Evolutionary conservation across 2,888 invertebrate genomes (phyloP).

Genomic region (Perithous albicinctus): DNA sequence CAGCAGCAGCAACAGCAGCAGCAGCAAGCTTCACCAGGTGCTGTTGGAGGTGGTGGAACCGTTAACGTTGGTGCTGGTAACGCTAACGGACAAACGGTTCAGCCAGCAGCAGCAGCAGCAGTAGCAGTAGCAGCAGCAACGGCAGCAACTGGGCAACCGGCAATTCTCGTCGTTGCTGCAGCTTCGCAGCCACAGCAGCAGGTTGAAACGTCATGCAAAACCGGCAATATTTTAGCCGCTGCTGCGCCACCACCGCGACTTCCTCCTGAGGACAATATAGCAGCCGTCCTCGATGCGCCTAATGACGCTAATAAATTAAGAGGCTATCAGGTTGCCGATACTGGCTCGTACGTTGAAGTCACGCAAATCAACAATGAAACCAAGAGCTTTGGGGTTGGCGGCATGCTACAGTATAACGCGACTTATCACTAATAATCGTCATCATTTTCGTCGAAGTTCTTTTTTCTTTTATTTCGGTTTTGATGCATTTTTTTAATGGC

Average conservation of each 20-base stretch:
- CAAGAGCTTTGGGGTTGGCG: constrained; percentile 80
- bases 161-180: constrained; percentile 30
- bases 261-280: constrained; percentile 60
- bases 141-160: too few relatives aligned
- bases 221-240: neutral
- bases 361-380: constrained; percentile 76
- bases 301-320: constrained; percentile 69
- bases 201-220: neutral
- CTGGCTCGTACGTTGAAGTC: constrained; percentile 75
- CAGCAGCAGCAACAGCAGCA: constrained; percentile 34
- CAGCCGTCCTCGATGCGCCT: constrained; percentile 56
- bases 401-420: constrained; percentile 82
- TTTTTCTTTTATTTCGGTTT: neutral
- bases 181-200: constrained; percentile 47
- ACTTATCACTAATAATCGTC: constrained; percentile 80
- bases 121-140: too few relatives aligned
- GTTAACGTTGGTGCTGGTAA: constrained; percentile 33
- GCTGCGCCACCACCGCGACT: constrained; percentile 63
- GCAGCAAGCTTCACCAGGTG: constrained; percentile 45
- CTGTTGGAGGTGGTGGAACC: neutral
- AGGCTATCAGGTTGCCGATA: constrained; percentile 78
- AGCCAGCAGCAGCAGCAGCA: constrained; percentile 39
- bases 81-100: constrained; percentile 49
- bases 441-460: neutral
- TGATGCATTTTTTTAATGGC: neutral